A percentile compares a stretch with the other conserved stretches of the same genome.
Conservation (phyloP, 1,140 invertebrate genomes). For the Oscheius sp. region DNA sequence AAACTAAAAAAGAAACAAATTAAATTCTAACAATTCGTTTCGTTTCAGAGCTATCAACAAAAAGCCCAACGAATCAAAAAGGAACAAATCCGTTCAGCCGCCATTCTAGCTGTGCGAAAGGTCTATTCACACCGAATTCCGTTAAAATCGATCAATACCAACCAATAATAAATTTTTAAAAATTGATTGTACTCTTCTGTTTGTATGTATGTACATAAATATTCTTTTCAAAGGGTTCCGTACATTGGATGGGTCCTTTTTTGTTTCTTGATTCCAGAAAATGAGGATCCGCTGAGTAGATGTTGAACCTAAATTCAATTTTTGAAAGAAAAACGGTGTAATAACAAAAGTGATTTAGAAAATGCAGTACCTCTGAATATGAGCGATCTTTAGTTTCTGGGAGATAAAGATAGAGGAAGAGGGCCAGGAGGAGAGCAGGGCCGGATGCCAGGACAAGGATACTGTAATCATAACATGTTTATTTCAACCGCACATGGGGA, state of each 20-base stretch:
- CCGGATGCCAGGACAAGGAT: conserved; percentile 34
- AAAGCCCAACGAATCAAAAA: neutral
- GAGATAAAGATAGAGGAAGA: conserved; percentile 36
- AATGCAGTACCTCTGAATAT: conserved; percentile 3
- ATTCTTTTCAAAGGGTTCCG: neutral
- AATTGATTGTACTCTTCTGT: neutral
- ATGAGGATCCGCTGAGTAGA: neutral
- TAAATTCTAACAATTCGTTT: no score
- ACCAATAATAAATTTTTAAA: conserved; percentile 1
- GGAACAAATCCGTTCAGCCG: neutral
- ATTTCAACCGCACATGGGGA: no score
- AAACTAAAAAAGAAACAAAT: no score
- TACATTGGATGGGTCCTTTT: neutral
- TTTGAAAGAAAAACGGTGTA: neutral
- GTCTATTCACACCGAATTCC: neutral
- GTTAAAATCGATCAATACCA: neutral
- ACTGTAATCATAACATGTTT: conserved; percentile 3
- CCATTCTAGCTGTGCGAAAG: neutral
- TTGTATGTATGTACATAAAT: neutral
- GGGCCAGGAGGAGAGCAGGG: conserved; percentile 32
- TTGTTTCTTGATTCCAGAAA: neutral
- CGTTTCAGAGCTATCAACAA: neutral
- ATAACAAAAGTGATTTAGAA: neutral
- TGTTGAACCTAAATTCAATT: neutral
- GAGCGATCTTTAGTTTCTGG: conserved; percentile 41